Conservation (phyloP, 2,113 vertebrate genomes). For the Chloebia gouldiae region DNA sequence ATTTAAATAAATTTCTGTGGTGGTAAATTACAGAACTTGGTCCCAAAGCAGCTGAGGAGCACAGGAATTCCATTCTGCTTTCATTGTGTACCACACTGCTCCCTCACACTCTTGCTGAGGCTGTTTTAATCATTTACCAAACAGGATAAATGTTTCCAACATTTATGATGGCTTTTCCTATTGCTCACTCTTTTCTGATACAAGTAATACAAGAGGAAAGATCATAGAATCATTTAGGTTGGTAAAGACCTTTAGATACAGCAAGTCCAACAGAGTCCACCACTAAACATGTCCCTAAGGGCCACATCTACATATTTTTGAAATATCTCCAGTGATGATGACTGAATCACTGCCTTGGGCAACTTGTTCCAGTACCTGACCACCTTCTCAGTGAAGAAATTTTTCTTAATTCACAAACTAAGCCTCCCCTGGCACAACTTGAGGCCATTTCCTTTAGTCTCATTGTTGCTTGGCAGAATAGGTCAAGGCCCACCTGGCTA, state of each 20-base stretch:
- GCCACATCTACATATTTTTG: background rate
- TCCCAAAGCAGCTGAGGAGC: background rate
- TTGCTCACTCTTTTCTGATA: background rate
- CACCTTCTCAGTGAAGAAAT: background rate
- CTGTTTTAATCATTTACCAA: background rate
- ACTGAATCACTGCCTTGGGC: background rate
- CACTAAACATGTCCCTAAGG: background rate
- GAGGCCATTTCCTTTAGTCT: background rate
- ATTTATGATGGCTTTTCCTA: background rate
- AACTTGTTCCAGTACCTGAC: background rate
- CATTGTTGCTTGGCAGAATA: background rate
- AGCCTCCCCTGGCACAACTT: background rate
- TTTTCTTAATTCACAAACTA: background rate
- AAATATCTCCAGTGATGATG: background rate
- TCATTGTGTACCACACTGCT: background rate
- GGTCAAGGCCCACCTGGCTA: fast-evolving
- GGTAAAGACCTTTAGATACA: background rate
- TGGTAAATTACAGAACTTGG: background rate
- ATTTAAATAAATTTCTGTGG: background rate
- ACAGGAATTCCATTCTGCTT: background rate
- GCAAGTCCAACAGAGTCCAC: background rate
- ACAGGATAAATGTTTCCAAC: background rate
- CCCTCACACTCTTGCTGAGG: background rate
- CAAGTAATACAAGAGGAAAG: background rate
- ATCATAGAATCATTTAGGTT: background rate